Evolutionary conservation across 2,113 vertebrate species (phyloP).

Genomic region (Podocnemis expansa): DNA sequence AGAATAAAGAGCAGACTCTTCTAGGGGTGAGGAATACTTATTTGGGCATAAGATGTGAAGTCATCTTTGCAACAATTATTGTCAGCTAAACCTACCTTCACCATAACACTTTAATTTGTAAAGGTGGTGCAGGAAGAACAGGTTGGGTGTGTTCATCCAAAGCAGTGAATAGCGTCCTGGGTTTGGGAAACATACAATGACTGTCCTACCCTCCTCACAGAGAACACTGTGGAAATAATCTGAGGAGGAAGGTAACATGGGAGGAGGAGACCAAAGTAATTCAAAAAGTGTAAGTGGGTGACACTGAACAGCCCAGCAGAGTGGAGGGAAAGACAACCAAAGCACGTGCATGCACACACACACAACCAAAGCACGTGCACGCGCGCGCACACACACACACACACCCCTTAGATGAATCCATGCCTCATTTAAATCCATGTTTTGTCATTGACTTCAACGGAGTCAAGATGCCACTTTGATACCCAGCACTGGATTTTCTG

Average conservation of each 20-base stretch:
- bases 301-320: background rate
- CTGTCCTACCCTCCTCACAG: background rate
- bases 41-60: background rate
- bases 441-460: slow-evolving; percentile 46
- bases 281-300: slow-evolving; percentile 10
- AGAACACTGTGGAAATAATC: background rate
- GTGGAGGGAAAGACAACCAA: background rate
- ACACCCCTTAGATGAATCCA: slow-evolving; percentile 9
- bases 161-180: background rate
- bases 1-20: slow-evolving; percentile 9
- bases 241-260: background rate
- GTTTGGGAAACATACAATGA: background rate
- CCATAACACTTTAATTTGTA: background rate
- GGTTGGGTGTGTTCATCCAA: background rate
- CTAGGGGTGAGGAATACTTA: background rate
- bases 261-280: slow-evolving; percentile 5
- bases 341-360: background rate
- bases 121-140: background rate
- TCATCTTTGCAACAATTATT: background rate
- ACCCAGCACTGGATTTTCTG: background rate
- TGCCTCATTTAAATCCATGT: background rate
- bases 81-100: background rate
- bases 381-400: too few species aligned
- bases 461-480: background rate
- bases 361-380: too few species aligned